phyloP scores from a whole-genome alignment of 2,888 invertebrate genomes.

The Merodon equestris region DNA sequence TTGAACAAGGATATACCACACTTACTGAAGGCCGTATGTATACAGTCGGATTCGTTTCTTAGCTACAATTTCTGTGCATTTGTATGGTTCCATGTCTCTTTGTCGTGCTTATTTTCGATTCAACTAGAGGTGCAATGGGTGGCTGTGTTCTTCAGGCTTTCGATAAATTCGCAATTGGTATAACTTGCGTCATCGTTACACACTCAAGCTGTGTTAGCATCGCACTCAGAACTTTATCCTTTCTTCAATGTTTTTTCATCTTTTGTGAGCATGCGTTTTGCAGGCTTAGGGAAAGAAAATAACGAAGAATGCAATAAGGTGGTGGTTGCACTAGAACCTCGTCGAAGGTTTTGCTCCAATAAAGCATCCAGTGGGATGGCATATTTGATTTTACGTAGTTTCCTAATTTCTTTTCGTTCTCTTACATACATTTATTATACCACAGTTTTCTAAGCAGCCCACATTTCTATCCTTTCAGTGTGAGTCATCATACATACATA shows the following conservation, averaged over 20 bases:
- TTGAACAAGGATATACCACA: conserved; percentile 25
- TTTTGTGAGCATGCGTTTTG: conserved; percentile 67
- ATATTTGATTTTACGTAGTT: neutral
- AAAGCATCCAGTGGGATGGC: too few relatives aligned
- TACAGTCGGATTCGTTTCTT: conserved; percentile 6
- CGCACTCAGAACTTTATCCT: neutral
- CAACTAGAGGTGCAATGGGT: neutral
- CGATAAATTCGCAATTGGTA: conserved; percentile 22
- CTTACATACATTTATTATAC: conserved; percentile 20
- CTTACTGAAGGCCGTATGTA: conserved; percentile 26
- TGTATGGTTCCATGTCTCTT: conserved; percentile 30
- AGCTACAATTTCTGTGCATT: conserved; percentile 29
- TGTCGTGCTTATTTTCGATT: neutral
- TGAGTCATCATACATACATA: conserved; percentile 30
- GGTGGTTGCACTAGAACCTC: conserved; percentile 19
- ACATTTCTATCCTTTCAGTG: conserved; percentile 12
- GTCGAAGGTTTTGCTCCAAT: conserved; percentile 26
- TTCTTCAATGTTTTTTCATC: too few relatives aligned
- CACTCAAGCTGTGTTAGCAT: neutral
- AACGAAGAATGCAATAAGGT: conserved; percentile 10
- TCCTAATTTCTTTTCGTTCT: conserved; percentile 20
- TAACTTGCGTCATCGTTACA: conserved; percentile 39
- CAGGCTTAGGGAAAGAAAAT: conserved; percentile 16
- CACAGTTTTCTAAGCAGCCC: conserved; percentile 27
- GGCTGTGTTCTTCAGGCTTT: conserved; percentile 1